A percentile compares a stretch with the other conserved stretches of the same genome.
Evolutionary conservation across 2,113 vertebrate species (phyloP).

Genomic region (Oenanthe melanoleuca): DNA sequence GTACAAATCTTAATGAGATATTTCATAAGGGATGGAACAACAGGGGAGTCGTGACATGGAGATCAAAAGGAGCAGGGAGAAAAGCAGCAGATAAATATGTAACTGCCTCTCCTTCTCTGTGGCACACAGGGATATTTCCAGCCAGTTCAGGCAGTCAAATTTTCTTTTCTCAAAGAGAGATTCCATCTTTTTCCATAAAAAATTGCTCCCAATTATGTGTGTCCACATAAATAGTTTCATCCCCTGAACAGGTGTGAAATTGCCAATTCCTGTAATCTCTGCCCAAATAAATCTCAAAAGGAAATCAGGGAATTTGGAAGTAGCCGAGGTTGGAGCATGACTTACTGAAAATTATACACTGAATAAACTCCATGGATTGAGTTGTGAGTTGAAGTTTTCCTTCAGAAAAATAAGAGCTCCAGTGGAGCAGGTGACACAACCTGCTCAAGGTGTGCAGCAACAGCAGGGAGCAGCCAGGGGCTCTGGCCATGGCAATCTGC

Average conservation of each 20-base stretch:
- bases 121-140: not conserved
- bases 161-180: not conserved
- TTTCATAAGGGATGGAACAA: not conserved
- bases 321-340: not conserved
- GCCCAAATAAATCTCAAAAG: not conserved
- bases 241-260: not conserved
- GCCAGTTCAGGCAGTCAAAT: not conserved
- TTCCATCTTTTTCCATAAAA: not conserved
- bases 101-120: not conserved
- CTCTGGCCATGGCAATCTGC: not conserved
- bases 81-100: not conserved
- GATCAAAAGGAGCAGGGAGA: not conserved
- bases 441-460: slow-evolving; percentile 6
- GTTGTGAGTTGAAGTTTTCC: not conserved
- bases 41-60: not conserved
- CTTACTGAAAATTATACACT: not conserved
- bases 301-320: not conserved
- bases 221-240: not conserved
- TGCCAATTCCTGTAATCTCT: not conserved
- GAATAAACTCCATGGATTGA: not conserved
- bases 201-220: not conserved
- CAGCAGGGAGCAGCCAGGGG: slow-evolving; percentile 6
- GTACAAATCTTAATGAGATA: not conserved
- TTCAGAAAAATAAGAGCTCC: not conserved
- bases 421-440: slow-evolving; percentile 5